Base-by-base conservation (phyloP, 2,113 vertebrate species). In the Hemicordylus capensis region DNA sequence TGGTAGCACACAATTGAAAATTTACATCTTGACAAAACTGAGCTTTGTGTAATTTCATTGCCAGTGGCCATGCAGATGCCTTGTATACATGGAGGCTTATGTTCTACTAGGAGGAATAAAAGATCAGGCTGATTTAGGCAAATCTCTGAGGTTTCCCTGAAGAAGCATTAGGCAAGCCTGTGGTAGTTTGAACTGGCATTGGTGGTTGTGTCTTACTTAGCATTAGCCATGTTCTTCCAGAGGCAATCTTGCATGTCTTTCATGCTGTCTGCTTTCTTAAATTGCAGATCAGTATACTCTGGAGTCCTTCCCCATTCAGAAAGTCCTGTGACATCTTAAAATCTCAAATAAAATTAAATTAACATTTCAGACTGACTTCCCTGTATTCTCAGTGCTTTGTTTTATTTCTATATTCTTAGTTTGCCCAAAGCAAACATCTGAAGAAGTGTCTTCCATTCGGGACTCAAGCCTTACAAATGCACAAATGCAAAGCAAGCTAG, bases 401-500 rank as follows among this genome's bases (percentile, higher is more conserved):
- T 93, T 88, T 87, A 88, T 93, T 84, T 89, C 42, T 95, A 76
- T 91, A 34, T 92, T 80, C 94, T 20, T 93, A 97, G 97, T 97
- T 93, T 97, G 95, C 91, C 92, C 92, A 15, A 97, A 97, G 93
- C 96, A 97, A 96, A 93, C 95, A 90, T 90, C 95, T 81, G 97
- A 97, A 91, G 97, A 96, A 93, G 90, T 91, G 83, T 96, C 96
- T 96, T 97, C 96, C 93, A 95, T 85, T 94, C 94, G 96, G 86
- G 96, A 97, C 89, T 95, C 95, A 2, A 96, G 94, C 94, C 95
- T 97, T 93, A 94, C 92, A 75, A 96, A 95, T 88, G 86, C 96
- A 87, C 89, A 96, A 0, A 94, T 96, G 90, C 97, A 97, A 89
- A 97, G 94, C 96, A 97, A 97, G 92, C 92, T 97, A 87, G 96